A percentile compares a stretch with the other conserved stretches of the same genome.
These are phyloP conservation scores for Cryptoblepharus egeriae DNA, from an alignment of 2,797 vertebrate genomes.

Conservation along the genomic window DNA sequence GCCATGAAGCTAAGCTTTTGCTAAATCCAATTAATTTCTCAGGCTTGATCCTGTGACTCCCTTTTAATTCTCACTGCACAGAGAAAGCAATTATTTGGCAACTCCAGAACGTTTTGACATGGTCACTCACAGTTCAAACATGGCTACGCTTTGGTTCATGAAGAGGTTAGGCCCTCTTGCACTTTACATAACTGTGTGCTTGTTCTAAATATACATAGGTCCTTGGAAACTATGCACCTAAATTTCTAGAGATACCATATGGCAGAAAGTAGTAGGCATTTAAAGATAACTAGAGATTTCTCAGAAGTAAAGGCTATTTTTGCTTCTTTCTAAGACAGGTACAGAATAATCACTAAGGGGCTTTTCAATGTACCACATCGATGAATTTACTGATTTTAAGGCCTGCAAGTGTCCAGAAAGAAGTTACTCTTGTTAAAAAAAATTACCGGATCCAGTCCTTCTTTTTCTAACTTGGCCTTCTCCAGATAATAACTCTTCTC, in stretches of 20 bases:
- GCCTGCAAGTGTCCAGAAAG: neutral
- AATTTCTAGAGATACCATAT: neutral
- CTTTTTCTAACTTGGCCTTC: constrained; percentile 92
- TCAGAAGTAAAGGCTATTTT: neutral
- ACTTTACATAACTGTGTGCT: too few relatives aligned
- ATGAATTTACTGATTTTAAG: neutral
- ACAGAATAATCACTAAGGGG: neutral
- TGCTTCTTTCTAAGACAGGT: neutral
- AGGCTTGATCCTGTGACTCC: too few relatives aligned
- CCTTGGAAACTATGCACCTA: neutral
- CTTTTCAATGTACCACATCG: neutral
- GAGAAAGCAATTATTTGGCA: too few relatives aligned
- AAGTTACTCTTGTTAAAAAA: neutral
- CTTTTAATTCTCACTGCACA: too few relatives aligned
- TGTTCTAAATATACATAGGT: neutral
- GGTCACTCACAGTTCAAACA: too few relatives aligned
- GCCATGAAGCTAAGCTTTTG: too few relatives aligned
- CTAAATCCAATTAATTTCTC: too few relatives aligned
- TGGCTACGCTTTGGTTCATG: too few relatives aligned
- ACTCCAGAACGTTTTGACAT: too few relatives aligned
- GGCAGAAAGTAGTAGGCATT: neutral
- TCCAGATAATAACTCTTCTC: constrained; percentile 96
- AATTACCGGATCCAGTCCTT: constrained; percentile 89
- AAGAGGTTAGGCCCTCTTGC: too few relatives aligned
- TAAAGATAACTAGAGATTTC: too few relatives aligned